Conservation (phyloP, 2,797 vertebrate genomes). For the Distichodus sexfasciatus region DNA sequence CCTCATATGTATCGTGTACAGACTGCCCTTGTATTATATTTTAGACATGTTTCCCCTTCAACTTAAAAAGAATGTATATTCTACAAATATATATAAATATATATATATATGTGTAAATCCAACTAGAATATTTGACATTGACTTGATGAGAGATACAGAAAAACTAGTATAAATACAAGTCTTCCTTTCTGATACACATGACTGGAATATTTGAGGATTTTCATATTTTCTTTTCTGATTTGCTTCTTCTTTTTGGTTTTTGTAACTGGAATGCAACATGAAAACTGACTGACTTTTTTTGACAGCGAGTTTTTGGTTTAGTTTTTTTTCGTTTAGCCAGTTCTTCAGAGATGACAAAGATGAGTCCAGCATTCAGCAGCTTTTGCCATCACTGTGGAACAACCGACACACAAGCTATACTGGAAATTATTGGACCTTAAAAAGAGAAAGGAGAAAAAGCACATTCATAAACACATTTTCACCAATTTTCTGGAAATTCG, state of each 20-base stretch:
- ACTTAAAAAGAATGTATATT: conserved; percentile 91
- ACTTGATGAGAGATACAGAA: conserved; percentile 64
- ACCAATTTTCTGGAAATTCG: conserved; percentile 46
- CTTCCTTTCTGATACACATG: conserved; percentile 80
- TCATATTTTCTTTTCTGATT: conserved; percentile 33
- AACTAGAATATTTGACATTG: conserved; percentile 77
- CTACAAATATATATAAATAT: conserved; percentile 73
- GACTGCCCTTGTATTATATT: conserved; percentile 87
- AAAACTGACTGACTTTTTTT: conserved; percentile 57
- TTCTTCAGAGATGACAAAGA: conserved; percentile 60
- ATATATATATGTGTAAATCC: conserved; percentile 68
- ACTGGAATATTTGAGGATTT: conserved; percentile 61
- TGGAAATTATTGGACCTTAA: conserved; percentile 35
- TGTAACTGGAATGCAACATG: conserved; percentile 67
- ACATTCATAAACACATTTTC: conserved; percentile 47
- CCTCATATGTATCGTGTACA: conserved; percentile 85
- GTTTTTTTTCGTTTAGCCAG: conserved; percentile 50
- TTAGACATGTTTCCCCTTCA: conserved; percentile 89
- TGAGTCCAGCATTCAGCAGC: conserved; percentile 67
- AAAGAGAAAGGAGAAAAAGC: conserved; percentile 39
- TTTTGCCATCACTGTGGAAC: conserved; percentile 79
- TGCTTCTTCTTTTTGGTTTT: conserved; percentile 36
- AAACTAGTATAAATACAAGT: conserved; percentile 81
- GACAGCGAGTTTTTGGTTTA: conserved; percentile 21
- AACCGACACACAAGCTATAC: conserved; percentile 49